These are phyloP conservation scores for Sialia sialis DNA, from an alignment of 2,113 vertebrate genomes.

Conservation along the genomic window DNA sequence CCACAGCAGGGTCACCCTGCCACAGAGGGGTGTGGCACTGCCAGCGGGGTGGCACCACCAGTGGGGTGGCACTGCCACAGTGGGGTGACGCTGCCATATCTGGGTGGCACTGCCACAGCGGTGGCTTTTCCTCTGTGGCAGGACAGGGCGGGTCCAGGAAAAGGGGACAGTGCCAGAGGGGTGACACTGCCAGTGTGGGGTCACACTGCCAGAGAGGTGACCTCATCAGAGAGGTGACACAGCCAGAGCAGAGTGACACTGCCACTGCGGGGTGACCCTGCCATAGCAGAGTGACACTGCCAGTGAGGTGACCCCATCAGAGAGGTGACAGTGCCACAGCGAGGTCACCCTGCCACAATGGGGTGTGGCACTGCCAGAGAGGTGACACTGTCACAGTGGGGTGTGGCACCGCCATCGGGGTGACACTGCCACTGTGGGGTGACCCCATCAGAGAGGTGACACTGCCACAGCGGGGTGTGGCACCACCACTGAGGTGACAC, in stretches of 20 bases:
- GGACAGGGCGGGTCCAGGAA: no score
- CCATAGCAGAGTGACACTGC: neutral
- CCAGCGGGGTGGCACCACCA: neutral
- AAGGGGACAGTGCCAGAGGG: no score
- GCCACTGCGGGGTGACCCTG: neutral
- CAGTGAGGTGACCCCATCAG: neutral
- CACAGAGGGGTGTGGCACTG: no score
- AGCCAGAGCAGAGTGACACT: rapidly evolving
- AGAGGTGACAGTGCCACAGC: rapidly evolving
- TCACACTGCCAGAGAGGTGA: neutral
- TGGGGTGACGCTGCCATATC: rapidly evolving
- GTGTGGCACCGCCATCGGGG: neutral
- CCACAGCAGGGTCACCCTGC: neutral
- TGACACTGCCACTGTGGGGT: neutral
- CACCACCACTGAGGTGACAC: neutral
- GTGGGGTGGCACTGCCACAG: neutral
- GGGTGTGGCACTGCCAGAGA: neutral
- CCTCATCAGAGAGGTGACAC: rapidly evolving
- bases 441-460: rapidly evolving
- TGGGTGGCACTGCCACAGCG: neutral
- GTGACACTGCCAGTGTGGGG: neutral
- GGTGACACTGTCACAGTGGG: rapidly evolving
- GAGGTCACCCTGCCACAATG: neutral
- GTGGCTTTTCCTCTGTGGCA: no score
- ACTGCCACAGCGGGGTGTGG: neutral